These are phyloP conservation scores for Anabas testudineus DNA, from an alignment of 2,797 vertebrate species.

Conservation along the genomic window DNA sequence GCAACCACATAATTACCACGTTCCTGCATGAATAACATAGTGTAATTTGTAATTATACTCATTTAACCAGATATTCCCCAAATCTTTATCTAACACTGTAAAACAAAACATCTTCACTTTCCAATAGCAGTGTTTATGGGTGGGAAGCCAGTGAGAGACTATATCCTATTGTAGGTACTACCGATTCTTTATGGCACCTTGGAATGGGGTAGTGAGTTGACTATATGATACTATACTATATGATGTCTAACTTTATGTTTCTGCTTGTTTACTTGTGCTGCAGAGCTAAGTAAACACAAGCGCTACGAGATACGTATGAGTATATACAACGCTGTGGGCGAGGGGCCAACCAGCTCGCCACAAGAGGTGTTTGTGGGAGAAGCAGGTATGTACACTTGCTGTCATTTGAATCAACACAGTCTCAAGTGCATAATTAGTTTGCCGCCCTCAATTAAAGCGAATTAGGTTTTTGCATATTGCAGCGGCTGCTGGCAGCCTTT, in stretches of 20 bases:
- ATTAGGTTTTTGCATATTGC: neutral
- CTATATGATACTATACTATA: neutral
- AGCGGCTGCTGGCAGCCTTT: neutral
- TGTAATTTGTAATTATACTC: neutral
- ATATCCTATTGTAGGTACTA: neutral
- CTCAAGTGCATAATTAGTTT: neutral
- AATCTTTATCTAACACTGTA: neutral
- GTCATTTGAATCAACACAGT: slow-evolving; percentile 4
- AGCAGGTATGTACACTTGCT: slow-evolving; percentile 85
- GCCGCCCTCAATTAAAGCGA: neutral
- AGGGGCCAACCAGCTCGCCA: slow-evolving; percentile 91
- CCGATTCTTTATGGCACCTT: neutral
- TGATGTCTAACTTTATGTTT: neutral
- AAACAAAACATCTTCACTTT: neutral
- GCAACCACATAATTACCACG: slow-evolving; percentile 8
- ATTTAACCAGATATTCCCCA: slow-evolving; percentile 15
- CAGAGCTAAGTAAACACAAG: slow-evolving; percentile 94
- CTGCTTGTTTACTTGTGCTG: slow-evolving; percentile 36
- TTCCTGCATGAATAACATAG: slow-evolving; percentile 4
- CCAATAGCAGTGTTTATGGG: neutral
- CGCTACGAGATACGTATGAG: slow-evolving; percentile 97
- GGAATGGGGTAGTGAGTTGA: neutral
- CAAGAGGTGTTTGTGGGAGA: slow-evolving; percentile 98
- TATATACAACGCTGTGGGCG: slow-evolving; percentile 93
- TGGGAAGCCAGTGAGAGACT: slow-evolving; percentile 6